Conservation (phyloP, 2,797 vertebrate species). For the Acrocephalus scirpaceus region DNA sequence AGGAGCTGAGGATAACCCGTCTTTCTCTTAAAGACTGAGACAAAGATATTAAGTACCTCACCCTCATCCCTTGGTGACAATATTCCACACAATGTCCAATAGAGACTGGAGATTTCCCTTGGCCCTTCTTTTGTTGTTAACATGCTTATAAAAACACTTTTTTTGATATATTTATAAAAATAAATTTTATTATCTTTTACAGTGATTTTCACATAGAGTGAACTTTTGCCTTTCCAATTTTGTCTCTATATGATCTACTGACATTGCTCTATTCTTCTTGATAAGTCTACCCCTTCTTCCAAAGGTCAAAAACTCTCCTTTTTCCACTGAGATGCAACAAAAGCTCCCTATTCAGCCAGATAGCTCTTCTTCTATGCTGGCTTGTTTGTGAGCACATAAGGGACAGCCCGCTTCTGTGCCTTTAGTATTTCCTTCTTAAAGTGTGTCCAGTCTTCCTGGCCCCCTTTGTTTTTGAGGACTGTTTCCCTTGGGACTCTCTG, state of each 20-base stretch:
- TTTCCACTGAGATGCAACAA: neutral
- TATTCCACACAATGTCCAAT: neutral
- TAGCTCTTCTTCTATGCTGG: neutral
- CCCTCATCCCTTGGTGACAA: neutral
- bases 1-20: neutral
- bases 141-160: neutral
- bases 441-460: neutral
- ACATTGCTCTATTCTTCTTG: rapidly evolving
- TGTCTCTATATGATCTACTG: neutral
- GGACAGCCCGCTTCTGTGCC: rapidly evolving
- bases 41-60: neutral
- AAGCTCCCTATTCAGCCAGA: neutral
- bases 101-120: neutral
- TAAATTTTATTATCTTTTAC: neutral
- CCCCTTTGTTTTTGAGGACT: neutral
- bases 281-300: neutral
- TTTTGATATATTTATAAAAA: neutral
- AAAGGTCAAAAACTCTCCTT: neutral
- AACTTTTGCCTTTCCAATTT: neutral
- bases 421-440: neutral
- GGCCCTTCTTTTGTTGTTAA: neutral
- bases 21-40: neutral
- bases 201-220: too few relatives aligned
- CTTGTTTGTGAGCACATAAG: neutral
- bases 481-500: neutral